A percentile compares a stretch with the other conserved stretches of the same genome.
These are phyloP conservation scores for Cheilosia vernalis DNA, from an alignment of 2,888 invertebrate genomes.

Conservation along the genomic window DNA sequence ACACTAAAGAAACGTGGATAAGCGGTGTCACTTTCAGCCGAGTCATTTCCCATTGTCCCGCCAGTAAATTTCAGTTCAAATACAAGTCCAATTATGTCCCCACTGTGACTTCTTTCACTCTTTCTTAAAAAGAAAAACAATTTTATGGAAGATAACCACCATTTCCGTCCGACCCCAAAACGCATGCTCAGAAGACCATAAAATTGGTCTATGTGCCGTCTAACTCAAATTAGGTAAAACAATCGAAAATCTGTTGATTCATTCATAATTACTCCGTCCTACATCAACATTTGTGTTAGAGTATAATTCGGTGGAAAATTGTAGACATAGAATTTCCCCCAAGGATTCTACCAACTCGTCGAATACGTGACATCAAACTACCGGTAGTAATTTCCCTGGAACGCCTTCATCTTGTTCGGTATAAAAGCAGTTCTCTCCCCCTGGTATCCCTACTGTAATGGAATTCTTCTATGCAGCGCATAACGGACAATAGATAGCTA, in stretches of 20 bases:
- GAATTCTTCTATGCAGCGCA: constrained; percentile 25
- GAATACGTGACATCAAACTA: constrained; percentile 51
- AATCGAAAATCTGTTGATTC: constrained; percentile 9
- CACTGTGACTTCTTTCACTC: background rate
- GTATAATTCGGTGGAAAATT: constrained; percentile 55
- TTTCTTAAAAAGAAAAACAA: no score
- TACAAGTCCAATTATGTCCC: background rate
- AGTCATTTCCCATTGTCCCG: no score
- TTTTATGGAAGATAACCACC: no score
- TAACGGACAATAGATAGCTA: constrained; percentile 33
- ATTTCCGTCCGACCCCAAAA: background rate
- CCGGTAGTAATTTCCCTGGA: constrained; percentile 9
- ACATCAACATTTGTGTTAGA: constrained; percentile 41
- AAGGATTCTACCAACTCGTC: constrained; percentile 3
- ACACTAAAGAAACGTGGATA: no score
- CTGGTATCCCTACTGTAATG: constrained; percentile 29
- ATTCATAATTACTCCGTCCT: constrained; percentile 41
- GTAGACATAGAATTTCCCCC: background rate
- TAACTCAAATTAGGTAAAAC: constrained; percentile 24
- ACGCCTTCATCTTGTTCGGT: constrained; percentile 59
- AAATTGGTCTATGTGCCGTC: constrained; percentile 2
- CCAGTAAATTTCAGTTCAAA: no score
- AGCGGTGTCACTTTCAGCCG: no score
- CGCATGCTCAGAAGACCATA: constrained; percentile 43
- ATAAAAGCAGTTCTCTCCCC: constrained; percentile 2